Base-by-base conservation (phyloP, 2,113 vertebrate genomes). In the Diglossa brunneiventris region DNA sequence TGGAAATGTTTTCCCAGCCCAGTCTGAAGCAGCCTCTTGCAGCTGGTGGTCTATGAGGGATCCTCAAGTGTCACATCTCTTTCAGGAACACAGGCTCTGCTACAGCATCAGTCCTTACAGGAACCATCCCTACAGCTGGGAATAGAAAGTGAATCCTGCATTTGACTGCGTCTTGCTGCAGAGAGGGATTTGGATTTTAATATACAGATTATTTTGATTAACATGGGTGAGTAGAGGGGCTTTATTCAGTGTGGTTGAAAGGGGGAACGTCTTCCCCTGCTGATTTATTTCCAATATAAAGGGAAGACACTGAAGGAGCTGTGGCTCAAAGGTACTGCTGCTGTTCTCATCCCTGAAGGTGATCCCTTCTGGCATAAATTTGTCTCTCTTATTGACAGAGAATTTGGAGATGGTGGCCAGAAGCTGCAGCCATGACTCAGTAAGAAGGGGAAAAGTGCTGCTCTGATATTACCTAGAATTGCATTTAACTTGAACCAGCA, bases 401-500 rank as follows among this genome's bases (percentile, higher is more conserved):
- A 46, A 35, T 90, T 82, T 87, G 67, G 46, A 87, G 59, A 42
- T 9, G 10, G 47, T 74, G 59, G 24, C 66, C 46, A 67, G 64
- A 93, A 81, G 56, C 56, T 94, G 56, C n/a, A 83, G 82, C 56
- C n/a, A 7, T 72, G 79, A 69, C 78, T 92, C 41, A 61, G 63
- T 74, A 55, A 68, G 33, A 83, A 63, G 53, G 30, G 30, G 24
- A 59, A 72, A 90, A 86, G 35, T 23, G 24, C 67, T 89, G 46
- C 75, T 73, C 78, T 90, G 61, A n/a, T 93, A 59, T 74, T 73
- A 88, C 76, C 67, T 91, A 80, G 50, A 93, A 87, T 68, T 79
- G 50, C 53, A 68, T 94, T 94, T 92, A 89, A 86, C 87, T 95
- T 92, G 81, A 93, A 91, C 84, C 59, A 88, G 58, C 81, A 33